Evolutionary conservation across 1,140 invertebrate genomes (phyloP).

Genomic region (Halesus radiatus): DNA sequence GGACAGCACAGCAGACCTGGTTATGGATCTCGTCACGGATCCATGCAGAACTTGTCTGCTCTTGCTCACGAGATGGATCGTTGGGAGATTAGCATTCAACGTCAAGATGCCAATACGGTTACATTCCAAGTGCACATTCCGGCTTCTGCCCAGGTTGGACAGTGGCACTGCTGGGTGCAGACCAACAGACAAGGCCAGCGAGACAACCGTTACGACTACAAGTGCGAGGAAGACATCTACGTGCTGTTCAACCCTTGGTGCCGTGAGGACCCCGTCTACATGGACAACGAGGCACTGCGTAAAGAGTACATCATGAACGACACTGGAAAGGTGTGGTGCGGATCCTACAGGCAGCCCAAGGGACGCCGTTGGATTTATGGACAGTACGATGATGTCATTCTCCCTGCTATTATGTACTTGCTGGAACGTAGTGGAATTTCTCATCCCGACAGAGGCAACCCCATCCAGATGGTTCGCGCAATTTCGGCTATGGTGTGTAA

Average conservation of each 20-base stretch:
- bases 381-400: constrained; percentile 79
- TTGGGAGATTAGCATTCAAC: constrained; percentile 75
- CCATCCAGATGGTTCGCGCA: constrained; percentile 77
- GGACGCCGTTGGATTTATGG: constrained; percentile 83
- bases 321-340: constrained; percentile 83
- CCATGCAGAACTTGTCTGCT: constrained; percentile 65
- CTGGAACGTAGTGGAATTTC: constrained; percentile 74
- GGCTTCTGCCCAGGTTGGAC: constrained; percentile 74
- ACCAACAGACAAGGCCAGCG: constrained; percentile 71
- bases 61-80: constrained; percentile 71
- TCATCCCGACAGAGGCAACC: constrained; percentile 77
- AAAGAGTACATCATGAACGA: constrained; percentile 84
- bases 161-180: constrained; percentile 78
- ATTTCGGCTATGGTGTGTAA: constrained; percentile 78
- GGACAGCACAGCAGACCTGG: constrained; percentile 62
- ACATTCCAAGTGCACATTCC: constrained; percentile 76
- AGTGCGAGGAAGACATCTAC: constrained; percentile 76
- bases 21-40: constrained; percentile 64
- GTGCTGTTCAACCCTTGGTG: constrained; percentile 89
- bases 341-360: constrained; percentile 75
- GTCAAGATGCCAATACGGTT: constrained; percentile 73
- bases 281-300: constrained; percentile 74
- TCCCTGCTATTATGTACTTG: constrained; percentile 76
- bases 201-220: constrained; percentile 70
- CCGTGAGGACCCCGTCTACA: constrained; percentile 77